Conservation (phyloP, 2,888 invertebrate genomes). For the Aporophyla lueneburgensis region DNA sequence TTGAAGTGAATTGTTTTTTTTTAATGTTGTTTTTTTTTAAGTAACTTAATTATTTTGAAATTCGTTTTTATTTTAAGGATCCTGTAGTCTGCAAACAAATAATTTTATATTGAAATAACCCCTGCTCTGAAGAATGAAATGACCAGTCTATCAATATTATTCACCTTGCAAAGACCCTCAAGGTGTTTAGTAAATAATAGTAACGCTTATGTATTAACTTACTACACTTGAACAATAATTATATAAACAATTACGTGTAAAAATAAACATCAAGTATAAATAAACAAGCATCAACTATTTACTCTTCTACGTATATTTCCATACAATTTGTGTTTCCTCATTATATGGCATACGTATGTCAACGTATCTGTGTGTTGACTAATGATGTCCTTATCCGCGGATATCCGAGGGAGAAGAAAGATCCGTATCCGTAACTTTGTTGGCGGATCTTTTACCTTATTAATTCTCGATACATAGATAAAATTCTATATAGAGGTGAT, state of each 20-base stretch:
- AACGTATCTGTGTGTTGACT: no score
- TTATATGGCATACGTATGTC: constrained; percentile 7
- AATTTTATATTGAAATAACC: neutral
- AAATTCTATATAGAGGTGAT: no score
- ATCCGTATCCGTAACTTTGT: no score
- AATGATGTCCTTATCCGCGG: no score
- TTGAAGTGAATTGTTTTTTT: no score
- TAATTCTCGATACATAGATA: no score
- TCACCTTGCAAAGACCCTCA: neutral
- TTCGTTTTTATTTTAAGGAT: no score
- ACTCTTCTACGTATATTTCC: constrained; percentile 8
- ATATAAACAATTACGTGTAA: constrained; percentile 12
- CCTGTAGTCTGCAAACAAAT: no score
- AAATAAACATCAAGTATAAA: constrained; percentile 15
- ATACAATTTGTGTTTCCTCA: constrained; percentile 44
- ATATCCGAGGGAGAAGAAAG: no score
- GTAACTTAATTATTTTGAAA: no score
- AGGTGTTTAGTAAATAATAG: neutral
- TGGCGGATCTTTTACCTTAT: no score
- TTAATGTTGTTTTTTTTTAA: no score
- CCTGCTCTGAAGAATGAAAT: neutral
- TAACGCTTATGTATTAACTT: neutral
- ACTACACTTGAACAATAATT: constrained; percentile 6
- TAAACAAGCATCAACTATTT: constrained; percentile 13
- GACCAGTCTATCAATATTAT: neutral